Evolutionary conservation across 2,797 vertebrate species (phyloP).

Genomic region (Paramormyrops hopkinsi): DNA sequence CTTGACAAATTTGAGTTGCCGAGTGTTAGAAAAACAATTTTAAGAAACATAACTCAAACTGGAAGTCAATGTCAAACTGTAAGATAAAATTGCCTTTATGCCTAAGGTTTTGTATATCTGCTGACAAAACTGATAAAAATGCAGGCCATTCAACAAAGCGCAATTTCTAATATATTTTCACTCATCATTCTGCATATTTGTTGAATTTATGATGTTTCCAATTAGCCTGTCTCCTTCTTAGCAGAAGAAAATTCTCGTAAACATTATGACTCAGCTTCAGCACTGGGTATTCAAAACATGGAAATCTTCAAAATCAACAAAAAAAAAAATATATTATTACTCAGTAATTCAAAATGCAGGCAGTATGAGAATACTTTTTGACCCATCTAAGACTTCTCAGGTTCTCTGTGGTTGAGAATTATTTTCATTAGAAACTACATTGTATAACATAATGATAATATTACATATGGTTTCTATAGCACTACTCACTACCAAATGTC

Average conservation of each 20-base stretch:
- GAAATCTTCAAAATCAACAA: background rate
- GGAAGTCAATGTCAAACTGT: background rate
- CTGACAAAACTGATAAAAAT: background rate
- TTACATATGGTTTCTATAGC: background rate
- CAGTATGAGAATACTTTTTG: background rate
- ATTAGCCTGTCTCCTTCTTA: background rate
- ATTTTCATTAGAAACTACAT: background rate
- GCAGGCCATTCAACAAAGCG: background rate
- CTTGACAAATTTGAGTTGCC: background rate
- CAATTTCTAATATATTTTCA: background rate
- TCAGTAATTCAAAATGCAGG: background rate
- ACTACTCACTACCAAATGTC: background rate
- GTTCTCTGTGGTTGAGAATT: background rate
- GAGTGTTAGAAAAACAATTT: background rate
- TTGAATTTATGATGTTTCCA: background rate
- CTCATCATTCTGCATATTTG: background rate
- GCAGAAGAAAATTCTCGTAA: background rate
- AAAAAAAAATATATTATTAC: background rate
- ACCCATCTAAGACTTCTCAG: background rate
- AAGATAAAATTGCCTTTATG: background rate
- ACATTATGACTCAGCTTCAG: background rate
- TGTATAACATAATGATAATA: background rate
- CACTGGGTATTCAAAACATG: background rate
- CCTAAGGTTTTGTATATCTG: background rate
- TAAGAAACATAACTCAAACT: conserved; percentile 5